Percentiles rank a stretch among this genome's conserved stretches.
phyloP scores from a whole-genome alignment of 2,888 invertebrate genomes.

The Amphimallon solstitiale region DNA sequence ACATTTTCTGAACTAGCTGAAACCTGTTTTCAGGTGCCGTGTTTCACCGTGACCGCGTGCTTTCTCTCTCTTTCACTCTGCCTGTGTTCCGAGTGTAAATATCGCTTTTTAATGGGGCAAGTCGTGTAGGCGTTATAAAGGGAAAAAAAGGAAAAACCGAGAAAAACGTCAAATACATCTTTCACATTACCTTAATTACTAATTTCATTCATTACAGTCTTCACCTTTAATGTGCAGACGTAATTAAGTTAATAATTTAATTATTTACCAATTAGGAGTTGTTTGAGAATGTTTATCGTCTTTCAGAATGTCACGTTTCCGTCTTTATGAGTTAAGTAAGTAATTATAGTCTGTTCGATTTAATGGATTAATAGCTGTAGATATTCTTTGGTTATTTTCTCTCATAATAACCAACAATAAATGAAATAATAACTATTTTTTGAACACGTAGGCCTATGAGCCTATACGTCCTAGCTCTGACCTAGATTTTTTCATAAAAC shows the following conservation, averaged over 20 bases:
- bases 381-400: too few relatives aligned
- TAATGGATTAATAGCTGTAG: too few relatives aligned
- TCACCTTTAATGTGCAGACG: neutral
- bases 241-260: slow-evolving; percentile 19
- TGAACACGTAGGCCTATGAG: too few relatives aligned
- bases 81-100: slow-evolving; percentile 1
- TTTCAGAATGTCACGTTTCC: neutral
- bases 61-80: too few relatives aligned
- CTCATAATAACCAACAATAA: too few relatives aligned
- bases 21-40: slow-evolving; percentile 38
- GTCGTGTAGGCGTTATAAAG: neutral
- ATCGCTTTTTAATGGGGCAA: slow-evolving; percentile 27
- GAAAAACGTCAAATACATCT: slow-evolving; percentile 21
- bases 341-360: too few relatives aligned
- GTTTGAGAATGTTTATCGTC: neutral
- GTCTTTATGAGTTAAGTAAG: neutral
- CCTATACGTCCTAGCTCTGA: too few relatives aligned
- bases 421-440: too few relatives aligned
- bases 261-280: too few relatives aligned
- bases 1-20: slow-evolving; percentile 30
- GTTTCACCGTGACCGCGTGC: slow-evolving; percentile 24
- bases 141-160: slow-evolving; percentile 6
- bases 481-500: too few relatives aligned
- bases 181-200: slow-evolving; percentile 19
- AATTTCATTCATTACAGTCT: slow-evolving; percentile 2